These are phyloP conservation scores for Griposia aprilina DNA, from an alignment of 2,888 invertebrate genomes.

Conservation along the genomic window DNA sequence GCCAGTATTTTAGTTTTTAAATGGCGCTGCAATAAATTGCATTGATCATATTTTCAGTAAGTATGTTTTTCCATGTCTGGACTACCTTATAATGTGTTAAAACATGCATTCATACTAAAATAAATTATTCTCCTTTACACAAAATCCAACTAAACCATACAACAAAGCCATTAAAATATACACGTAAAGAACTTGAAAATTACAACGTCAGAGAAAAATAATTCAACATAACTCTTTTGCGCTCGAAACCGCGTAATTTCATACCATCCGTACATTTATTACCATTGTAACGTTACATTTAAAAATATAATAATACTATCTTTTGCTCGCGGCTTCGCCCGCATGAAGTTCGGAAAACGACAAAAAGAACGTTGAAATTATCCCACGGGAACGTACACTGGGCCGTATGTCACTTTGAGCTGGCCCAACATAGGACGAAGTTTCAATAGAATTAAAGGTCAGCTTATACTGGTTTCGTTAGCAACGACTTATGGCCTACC, in stretches of 20 bases:
- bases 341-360: background rate
- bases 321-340: fast-evolving
- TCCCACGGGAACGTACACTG: background rate
- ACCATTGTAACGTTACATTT: conserved; percentile 66
- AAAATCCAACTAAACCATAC: conserved; percentile 3
- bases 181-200: conserved; percentile 53
- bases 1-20: background rate
- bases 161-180: conserved; percentile 34
- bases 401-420: too few relatives aligned
- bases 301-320: conserved; percentile 57
- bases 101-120: background rate
- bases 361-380: background rate
- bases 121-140: background rate
- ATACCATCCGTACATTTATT: conserved; percentile 38
- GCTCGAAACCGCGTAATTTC: conserved; percentile 52
- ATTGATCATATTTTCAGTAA: background rate
- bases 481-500: background rate
- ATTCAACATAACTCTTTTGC: conserved; percentile 43
- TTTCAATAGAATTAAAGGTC: too few relatives aligned
- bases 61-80: background rate
- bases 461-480: too few relatives aligned
- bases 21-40: background rate
- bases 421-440: too few relatives aligned
- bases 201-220: conserved; percentile 55
- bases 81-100: background rate